These are phyloP conservation scores for Thamnophis sirtalis DNA, from an alignment of 2,113 vertebrate species.

Conservation along the genomic window DNA sequence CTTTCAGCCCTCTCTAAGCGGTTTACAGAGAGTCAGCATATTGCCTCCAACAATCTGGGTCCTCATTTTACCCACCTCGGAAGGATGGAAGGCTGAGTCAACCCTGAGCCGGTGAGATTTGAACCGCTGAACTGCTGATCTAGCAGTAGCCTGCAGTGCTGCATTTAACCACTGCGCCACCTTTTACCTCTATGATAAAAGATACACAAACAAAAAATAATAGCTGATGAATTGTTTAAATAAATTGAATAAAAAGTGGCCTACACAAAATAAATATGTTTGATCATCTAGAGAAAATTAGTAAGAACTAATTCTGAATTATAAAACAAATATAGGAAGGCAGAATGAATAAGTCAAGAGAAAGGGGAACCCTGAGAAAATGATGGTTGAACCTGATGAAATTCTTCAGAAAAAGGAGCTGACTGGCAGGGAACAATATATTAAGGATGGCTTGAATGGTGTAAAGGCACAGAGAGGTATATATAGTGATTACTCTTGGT, in stretches of 20 bases:
- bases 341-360: not conserved
- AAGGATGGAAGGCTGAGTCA: too few relatives aligned
- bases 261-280: not conserved
- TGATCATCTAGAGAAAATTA: not conserved
- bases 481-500: not conserved
- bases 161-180: too few relatives aligned
- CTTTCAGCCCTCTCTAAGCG: too few relatives aligned
- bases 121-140: too few relatives aligned
- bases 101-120: too few relatives aligned
- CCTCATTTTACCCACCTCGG: too few relatives aligned
- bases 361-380: not conserved
- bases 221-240: not conserved
- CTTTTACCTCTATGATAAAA: too few relatives aligned
- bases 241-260: not conserved
- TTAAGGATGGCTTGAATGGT: not conserved
- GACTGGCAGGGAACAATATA: not conserved
- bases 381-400: not conserved
- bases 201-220: not conserved
- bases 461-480: not conserved
- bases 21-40: too few relatives aligned
- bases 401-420: not conserved
- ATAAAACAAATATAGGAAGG: not conserved
- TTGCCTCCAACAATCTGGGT: too few relatives aligned
- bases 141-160: too few relatives aligned
- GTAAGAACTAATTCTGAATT: not conserved